Conservation (phyloP, 1,140 invertebrate genomes). For the Bombus soroeensis region DNA sequence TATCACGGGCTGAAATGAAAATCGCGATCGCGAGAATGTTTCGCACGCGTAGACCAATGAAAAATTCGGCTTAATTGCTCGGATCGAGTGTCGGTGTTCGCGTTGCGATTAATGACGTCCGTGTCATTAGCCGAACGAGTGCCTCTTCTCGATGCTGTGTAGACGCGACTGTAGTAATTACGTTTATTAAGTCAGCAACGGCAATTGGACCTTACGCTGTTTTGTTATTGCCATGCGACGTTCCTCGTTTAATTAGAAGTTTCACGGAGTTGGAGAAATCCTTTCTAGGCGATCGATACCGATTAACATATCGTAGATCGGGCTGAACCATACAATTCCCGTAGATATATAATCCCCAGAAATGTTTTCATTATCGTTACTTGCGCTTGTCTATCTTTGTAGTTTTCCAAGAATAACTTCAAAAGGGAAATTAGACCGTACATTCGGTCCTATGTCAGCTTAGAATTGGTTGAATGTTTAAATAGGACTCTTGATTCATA, state of each 20-base stretch:
- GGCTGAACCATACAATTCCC: too few species aligned
- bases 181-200: conserved; percentile 16
- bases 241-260: conserved; percentile 7
- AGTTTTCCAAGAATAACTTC: neutral
- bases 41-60: neutral
- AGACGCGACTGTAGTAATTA: conserved; percentile 26
- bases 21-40: neutral
- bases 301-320: neutral
- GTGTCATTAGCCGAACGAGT: conserved; percentile 30
- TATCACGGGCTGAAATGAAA: conserved; percentile 16
- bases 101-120: conserved; percentile 17
- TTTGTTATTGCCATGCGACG: neutral
- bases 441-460: too few species aligned
- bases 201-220: neutral
- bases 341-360: neutral
- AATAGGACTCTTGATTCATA: neutral
- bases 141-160: neutral
- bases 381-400: too few species aligned
- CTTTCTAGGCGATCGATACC: neutral
- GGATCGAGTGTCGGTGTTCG: conserved; percentile 6
- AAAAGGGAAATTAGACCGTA: neutral
- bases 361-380: neutral
- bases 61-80: conserved; percentile 36
- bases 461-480: neutral
- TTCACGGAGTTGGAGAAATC: neutral